Conservation (phyloP, 2,113 vertebrate species). For the Rallus limicola region DNA sequence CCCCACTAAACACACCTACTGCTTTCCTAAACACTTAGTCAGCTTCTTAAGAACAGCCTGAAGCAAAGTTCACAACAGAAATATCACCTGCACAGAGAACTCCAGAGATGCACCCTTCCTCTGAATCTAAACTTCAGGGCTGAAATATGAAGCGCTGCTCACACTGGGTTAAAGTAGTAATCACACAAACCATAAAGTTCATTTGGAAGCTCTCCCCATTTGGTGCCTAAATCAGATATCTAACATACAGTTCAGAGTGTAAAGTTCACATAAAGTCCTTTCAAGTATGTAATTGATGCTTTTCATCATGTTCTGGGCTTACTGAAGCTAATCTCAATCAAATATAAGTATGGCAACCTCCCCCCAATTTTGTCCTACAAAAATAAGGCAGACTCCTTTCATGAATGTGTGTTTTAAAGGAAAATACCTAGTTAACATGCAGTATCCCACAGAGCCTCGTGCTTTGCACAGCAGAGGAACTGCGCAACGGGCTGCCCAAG, state of each 20-base stretch:
- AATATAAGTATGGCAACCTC: not conserved
- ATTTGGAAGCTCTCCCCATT: not conserved
- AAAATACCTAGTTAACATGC: not conserved
- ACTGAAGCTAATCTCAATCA: too few species aligned
- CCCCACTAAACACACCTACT: not conserved
- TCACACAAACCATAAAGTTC: not conserved
- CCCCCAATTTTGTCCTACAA: not conserved
- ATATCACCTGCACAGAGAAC: not conserved
- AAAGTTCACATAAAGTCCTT: not conserved
- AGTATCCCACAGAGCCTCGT: fast-evolving
- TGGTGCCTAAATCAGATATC: not conserved
- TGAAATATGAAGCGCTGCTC: fast-evolving
- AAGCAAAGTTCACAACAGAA: not conserved
- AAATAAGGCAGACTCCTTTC: too few species aligned
- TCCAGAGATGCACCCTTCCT: not conserved
- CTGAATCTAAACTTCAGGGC: not conserved
- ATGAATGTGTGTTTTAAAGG: fast-evolving
- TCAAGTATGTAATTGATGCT: not conserved
- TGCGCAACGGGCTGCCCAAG: not conserved
- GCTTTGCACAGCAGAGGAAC: not conserved
- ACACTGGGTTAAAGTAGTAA: not conserved
- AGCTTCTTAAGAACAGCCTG: not conserved
- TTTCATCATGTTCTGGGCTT: not conserved
- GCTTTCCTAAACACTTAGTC: not conserved
- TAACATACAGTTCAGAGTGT: too few species aligned